These are phyloP conservation scores for Piaya cayana DNA, from an alignment of 2,113 vertebrate genomes.

Conservation along the genomic window DNA sequence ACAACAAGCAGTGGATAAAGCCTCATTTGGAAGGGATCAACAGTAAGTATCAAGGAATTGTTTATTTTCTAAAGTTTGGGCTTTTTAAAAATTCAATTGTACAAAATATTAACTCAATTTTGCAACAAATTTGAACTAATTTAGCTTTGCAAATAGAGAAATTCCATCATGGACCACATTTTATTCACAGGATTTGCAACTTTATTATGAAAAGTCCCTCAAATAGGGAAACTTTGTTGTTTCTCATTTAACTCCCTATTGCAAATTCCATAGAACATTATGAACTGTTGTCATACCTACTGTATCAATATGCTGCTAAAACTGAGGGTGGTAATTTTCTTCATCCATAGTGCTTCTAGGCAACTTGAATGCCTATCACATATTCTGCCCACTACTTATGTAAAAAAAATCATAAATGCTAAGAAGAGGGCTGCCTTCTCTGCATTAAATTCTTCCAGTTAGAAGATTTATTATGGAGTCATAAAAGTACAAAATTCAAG, in stretches of 20 bases:
- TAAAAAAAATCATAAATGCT: background rate
- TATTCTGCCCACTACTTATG: background rate
- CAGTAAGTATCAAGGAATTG: background rate
- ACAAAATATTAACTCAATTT: background rate
- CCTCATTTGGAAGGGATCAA: background rate
- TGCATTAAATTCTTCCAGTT: background rate
- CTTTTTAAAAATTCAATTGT: background rate
- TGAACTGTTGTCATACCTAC: background rate
- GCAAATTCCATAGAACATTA: background rate
- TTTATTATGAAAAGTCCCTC: background rate
- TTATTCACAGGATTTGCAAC: background rate
- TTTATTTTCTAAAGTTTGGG: background rate
- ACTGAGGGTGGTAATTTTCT: background rate
- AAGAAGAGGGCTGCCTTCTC: background rate
- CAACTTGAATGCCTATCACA: background rate
- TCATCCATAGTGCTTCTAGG: fast-evolving
- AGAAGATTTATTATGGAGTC: background rate
- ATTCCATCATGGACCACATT: fast-evolving
- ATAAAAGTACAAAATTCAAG: background rate
- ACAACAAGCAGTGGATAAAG: background rate
- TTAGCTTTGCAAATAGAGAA: background rate
- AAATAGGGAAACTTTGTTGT: background rate
- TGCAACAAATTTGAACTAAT: background rate
- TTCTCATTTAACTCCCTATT: background rate
- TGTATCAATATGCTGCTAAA: background rate